Conservation (phyloP, 2,113 vertebrate genomes). For the Chitala chitala region DNA sequence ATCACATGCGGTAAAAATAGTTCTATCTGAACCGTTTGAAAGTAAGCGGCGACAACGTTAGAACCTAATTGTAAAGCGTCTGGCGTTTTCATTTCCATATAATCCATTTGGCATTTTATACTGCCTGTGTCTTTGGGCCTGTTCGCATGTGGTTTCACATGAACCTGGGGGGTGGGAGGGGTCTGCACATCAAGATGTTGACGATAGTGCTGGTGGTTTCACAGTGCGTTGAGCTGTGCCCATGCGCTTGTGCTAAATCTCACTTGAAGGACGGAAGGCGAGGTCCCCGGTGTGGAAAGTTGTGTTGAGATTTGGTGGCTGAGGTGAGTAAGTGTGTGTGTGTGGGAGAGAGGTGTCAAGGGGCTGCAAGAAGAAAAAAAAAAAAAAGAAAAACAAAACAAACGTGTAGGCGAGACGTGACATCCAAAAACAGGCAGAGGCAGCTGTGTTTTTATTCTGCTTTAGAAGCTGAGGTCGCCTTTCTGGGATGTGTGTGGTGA, state of each 20-base stretch:
- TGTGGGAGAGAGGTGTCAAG: slow-evolving; percentile 23
- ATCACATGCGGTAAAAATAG: neutral
- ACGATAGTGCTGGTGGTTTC: neutral
- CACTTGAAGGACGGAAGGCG: too few species aligned
- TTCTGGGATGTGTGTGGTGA: neutral
- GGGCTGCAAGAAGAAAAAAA: slow-evolving; percentile 19
- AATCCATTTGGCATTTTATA: too few species aligned
- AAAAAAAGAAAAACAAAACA: slow-evolving; percentile 18
- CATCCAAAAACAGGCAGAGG: neutral
- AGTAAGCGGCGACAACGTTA: neutral
- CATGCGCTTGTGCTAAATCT: slow-evolving; percentile 27
- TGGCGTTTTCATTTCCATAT: neutral
- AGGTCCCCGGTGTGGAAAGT: slow-evolving; percentile 30
- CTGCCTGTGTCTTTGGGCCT: too few species aligned
- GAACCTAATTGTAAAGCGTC: neutral
- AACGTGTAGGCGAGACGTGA: neutral
- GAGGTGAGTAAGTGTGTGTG: neutral
- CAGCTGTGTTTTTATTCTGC: neutral
- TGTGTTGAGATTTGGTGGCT: slow-evolving; percentile 23
- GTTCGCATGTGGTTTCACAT: too few species aligned
- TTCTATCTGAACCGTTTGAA: neutral
- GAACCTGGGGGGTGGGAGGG: too few species aligned
- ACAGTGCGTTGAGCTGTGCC: neutral
- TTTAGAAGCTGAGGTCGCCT: neutral
- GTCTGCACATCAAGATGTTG: slow-evolving; percentile 2